These are phyloP conservation scores for Hyppa rectilinea DNA, from an alignment of 2,888 invertebrate genomes.

Conservation along the genomic window DNA sequence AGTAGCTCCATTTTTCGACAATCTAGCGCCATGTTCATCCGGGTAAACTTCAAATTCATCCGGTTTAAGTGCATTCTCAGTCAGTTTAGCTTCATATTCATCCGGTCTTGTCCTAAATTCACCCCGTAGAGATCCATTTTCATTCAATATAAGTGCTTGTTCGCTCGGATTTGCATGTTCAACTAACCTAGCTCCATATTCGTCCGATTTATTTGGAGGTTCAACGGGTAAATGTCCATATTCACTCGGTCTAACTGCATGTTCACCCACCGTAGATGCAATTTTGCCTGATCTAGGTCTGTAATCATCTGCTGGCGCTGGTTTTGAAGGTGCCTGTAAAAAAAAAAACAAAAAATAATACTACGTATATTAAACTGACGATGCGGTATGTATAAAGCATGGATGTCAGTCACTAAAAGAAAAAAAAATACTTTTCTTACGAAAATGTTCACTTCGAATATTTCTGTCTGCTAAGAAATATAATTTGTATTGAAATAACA, in stretches of 20 bases:
- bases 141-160: neutral
- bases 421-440: neutral
- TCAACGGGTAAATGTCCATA: neutral
- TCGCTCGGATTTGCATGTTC: neutral
- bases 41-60: neutral
- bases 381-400: too few species aligned
- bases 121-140: neutral
- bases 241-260: neutral
- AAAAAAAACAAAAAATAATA: too few species aligned
- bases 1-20: neutral
- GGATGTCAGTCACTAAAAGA: too few species aligned
- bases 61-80: neutral
- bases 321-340: slow-evolving; percentile 30
- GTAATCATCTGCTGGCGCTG: neutral
- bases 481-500: slow-evolving; percentile 19
- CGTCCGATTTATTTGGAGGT: neutral
- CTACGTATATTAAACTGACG: too few species aligned
- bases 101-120: neutral
- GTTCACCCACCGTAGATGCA: neutral
- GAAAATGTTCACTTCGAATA: neutral
- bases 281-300: slow-evolving; percentile 10
- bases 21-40: neutral
- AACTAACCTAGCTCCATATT: neutral
- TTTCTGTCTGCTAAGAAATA: neutral
- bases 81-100: neutral